Base-by-base conservation (phyloP, 2,888 invertebrate species). In the Nebria salina region DNA sequence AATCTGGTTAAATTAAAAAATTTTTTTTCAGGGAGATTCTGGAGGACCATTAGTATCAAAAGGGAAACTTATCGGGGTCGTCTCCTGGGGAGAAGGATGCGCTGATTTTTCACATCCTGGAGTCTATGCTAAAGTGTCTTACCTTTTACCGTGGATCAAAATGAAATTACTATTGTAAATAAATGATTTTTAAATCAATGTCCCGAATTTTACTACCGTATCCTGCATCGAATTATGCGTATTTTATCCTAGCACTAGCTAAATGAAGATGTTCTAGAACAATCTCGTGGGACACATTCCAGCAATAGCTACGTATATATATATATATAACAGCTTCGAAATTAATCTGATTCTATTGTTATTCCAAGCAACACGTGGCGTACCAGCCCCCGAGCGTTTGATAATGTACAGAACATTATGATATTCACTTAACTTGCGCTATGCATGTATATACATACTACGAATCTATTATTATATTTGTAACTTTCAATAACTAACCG, bases 101-200 rank as follows among this genome's bases (percentile, higher is more conserved):
- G 90, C 91, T 0, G 86, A 90, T 1, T 90, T 90, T 7, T 90
- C 90, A 87, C 91, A 90, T 86, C 91, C 91, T 1, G 91, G 91
- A 0, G 90, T 91, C 1, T 91, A 91, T 87, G 88, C 90, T 0
- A 85, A 90, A 0, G 89, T 91, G 1, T 86, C 90, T 0, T 83
- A 88, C 83, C 87, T 75, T 13, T 25, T 54, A 25, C 75, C 75
- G 11, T 75, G 75, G 75, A 75, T 75, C 11, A 20, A 75, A 42
- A 42, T 25, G 4, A 54, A 54, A 54, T 54, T 54, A 13, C 8
- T 8, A 2, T 54, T 4, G 54, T 54, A 54, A 54, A 54, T 54
- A 54, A 54, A 54, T 54, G 2, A 34, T 34, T 34, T 34, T 34
- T 2, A 34, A 34, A 34, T 34, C 4, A 34, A 34, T 34, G 2